A percentile compares a stretch with the other conserved stretches of the same genome.
Conservation (phyloP, 2,888 invertebrate genomes). For the Siphonodentalium dalli region DNA sequence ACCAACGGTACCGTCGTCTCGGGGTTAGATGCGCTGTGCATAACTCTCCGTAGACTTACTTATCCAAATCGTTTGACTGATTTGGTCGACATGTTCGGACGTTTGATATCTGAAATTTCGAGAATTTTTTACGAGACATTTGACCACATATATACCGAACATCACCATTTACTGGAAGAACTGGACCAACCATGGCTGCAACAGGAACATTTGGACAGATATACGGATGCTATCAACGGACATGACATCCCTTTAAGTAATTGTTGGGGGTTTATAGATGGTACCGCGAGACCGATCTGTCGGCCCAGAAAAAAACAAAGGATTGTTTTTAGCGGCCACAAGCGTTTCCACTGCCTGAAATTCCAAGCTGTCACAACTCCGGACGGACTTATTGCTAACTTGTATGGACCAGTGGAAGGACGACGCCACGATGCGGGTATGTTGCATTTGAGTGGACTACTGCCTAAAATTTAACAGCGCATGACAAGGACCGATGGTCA, state of each 20-base stretch:
- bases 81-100: neutral
- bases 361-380: slow-evolving; percentile 18
- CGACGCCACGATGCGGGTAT: slow-evolving; percentile 10
- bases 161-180: neutral
- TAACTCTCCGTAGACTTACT: neutral
- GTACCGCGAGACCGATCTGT: slow-evolving; percentile 20
- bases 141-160: neutral
- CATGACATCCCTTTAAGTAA: slow-evolving; percentile 6
- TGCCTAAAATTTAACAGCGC: slow-evolving; percentile 21
- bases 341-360: slow-evolving; percentile 15
- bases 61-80: slow-evolving; percentile 14
- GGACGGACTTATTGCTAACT: slow-evolving; percentile 21
- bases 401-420: slow-evolving; percentile 15
- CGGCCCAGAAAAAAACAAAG: slow-evolving; percentile 12
- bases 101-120: slow-evolving; percentile 5
- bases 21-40: neutral
- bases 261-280: slow-evolving; percentile 21
- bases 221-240: slow-evolving; percentile 1
- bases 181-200: slow-evolving; percentile 1
- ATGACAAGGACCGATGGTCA: slow-evolving; percentile 1
- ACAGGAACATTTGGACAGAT: neutral
- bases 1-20: neutral
- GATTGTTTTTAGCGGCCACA: slow-evolving; percentile 15
- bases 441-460: slow-evolving; percentile 13
- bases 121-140: neutral